Evolutionary conservation across 2,888 invertebrate genomes (phyloP), one percentile per base, ranked within the genome.

Genomic region (Diarsia dahlii): DNA sequence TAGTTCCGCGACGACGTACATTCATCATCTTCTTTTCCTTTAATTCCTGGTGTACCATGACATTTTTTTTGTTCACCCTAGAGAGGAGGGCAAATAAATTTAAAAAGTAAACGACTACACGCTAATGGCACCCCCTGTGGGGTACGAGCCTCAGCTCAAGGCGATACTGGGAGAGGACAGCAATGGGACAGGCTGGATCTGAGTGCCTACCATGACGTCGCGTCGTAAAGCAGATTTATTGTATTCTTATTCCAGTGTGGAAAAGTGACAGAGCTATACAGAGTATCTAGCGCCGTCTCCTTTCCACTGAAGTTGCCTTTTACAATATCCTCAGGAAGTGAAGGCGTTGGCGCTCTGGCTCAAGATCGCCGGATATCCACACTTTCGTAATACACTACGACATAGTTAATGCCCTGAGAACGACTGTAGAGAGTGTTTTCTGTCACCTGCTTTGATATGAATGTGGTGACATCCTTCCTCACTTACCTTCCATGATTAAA

Each of bases 341-440:
- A 28, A 70, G 3, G 48, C 9, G 13, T 15, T 56, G 46, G 10
- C 39, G 39, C 39, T 13, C 23, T n/a, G 65, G 45, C 74, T 54
- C 23, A 46, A 79, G 62, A 71, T 58, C 8, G 39, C 71, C 74
- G 71, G 71, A 82, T 71, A 71, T 75, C 64, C 60, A 68, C 34
- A 39, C 71, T 71, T 84, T 84, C 71, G 46, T 62, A n/a, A 39
- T n/a, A 46, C 23, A 63, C 39, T 63, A 62, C 48, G 52, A 62
- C 74, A 54, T 73, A 69, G 50, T 78, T 69, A 63, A 79, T 58
- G 23, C 65, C 54, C 28, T 82, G 80, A 66, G 84, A 80, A 69
- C 58, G 65, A 23, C 28, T 2, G 18, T 66, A 58, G 71, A 76
- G 39, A 80, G 77, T 65, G 39, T 65, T n/a, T 23, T 6, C 48